phyloP scores from a whole-genome alignment of 2,888 invertebrate genomes.

The Rhogogaster chlorosoma region DNA sequence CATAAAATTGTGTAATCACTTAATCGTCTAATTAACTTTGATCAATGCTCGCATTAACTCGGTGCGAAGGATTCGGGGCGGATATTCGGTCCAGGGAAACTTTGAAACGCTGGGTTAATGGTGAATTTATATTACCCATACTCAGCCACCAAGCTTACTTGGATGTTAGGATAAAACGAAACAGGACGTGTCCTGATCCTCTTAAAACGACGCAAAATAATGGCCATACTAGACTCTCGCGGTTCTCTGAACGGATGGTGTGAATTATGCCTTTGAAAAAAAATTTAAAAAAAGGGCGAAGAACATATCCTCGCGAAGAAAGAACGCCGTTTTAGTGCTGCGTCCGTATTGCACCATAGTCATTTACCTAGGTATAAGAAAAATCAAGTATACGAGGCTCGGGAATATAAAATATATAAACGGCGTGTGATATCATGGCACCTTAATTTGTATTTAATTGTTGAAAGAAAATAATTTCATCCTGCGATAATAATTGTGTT shows the following conservation, averaged over 20 bases:
- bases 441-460: constrained; percentile 2
- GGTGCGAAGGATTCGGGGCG: neutral
- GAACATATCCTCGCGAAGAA: neutral
- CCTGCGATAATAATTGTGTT: too few relatives aligned
- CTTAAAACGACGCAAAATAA: neutral
- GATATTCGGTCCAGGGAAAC: neutral
- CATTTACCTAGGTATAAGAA: neutral
- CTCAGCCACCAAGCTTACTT: neutral
- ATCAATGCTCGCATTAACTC: neutral
- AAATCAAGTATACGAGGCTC: neutral
- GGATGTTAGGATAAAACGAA: neutral
- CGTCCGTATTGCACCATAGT: neutral
- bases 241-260: neutral
- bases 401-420: neutral
- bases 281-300: neutral
- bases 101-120: neutral
- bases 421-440: neutral
- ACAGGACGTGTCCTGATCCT: neutral
- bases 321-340: neutral
- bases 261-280: neutral
- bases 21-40: constrained; percentile 19
- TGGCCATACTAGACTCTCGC: neutral
- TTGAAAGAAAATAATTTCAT: too few relatives aligned
- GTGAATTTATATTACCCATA: neutral
- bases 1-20: neutral